These are phyloP conservation scores for Clarias batrachus DNA, from an alignment of 2,113 vertebrate genomes.

Conservation along the genomic window DNA sequence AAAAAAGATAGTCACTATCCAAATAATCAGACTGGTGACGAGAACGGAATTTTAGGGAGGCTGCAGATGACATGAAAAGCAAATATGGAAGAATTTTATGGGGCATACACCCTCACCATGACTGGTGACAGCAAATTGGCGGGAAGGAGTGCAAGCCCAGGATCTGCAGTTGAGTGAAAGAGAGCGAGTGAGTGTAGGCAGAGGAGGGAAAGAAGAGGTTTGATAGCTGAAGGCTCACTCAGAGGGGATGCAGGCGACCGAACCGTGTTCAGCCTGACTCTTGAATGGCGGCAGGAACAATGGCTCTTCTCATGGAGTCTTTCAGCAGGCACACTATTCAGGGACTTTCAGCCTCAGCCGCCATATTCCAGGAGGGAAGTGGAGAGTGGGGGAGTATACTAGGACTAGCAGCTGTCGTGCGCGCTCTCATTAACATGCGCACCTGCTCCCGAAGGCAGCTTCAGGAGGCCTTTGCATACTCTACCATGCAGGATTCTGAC, in stretches of 20 bases:
- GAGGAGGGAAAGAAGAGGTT: constrained; percentile 61
- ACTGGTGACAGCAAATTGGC: constrained; percentile 37
- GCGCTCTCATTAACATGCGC: constrained; percentile 83
- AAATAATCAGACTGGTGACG: background rate
- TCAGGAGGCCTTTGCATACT: constrained; percentile 71
- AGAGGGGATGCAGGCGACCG: constrained; percentile 55
- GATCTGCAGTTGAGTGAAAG: constrained; percentile 17
- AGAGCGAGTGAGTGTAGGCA: constrained; percentile 47
- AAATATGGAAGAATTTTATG: background rate
- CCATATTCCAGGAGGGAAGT: constrained; percentile 46
- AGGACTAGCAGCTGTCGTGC: constrained; percentile 77
- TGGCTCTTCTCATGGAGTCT: constrained; percentile 72
- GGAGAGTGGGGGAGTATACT: constrained; percentile 47
- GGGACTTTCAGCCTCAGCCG: constrained; percentile 60
- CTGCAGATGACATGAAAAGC: constrained; percentile 3
- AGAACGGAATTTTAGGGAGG: constrained; percentile 16
- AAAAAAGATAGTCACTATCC: background rate
- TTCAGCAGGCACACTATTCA: constrained; percentile 55
- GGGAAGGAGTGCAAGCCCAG: constrained; percentile 11
- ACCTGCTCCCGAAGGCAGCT: constrained; percentile 85
- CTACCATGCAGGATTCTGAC: constrained; percentile 72
- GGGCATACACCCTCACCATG: background rate
- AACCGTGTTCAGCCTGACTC: constrained; percentile 60
- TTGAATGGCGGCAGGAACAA: constrained; percentile 75
- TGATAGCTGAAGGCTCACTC: constrained; percentile 72